phyloP scores from a whole-genome alignment of 2,113 vertebrate genomes.

The Gopherus flavomarginatus region DNA sequence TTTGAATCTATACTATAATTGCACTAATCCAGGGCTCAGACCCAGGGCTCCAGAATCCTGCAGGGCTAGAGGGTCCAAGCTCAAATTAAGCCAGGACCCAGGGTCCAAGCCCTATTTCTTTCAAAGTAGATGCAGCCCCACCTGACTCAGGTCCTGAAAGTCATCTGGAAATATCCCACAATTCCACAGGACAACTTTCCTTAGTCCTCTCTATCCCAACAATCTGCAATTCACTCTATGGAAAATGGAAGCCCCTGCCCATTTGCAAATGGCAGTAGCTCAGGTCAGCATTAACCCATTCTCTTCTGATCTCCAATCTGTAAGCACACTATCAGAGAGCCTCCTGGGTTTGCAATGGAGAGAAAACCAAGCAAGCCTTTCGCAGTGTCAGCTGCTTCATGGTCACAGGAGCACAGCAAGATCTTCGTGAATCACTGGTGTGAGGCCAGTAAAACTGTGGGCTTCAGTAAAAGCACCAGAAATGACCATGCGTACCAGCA shows the following conservation, averaged over 20 bases:
- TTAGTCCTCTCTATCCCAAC: not conserved
- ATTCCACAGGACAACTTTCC: no score
- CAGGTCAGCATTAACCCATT: not conserved
- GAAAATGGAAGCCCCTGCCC: not conserved
- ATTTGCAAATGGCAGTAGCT: not conserved
- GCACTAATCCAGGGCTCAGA: not conserved
- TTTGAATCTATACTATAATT: not conserved
- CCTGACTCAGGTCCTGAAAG: no score
- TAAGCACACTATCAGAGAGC: not conserved
- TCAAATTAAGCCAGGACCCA: no score
- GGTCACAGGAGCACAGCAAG: not conserved
- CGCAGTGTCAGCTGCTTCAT: not conserved
- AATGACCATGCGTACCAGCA: not conserved
- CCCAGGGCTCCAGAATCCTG: not conserved
- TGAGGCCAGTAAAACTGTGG: no score
- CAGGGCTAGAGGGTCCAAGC: not conserved
- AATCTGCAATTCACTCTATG: not conserved
- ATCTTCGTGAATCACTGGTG: not conserved
- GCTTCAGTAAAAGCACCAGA: not conserved
- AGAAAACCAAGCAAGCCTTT: not conserved
- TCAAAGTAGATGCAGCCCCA: no score
- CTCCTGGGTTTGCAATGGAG: not conserved
- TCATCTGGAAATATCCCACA: no score
- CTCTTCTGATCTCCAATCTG: not conserved
- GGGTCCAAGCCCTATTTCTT: no score